Evolutionary conservation across 2,888 invertebrate species (phyloP), one percentile per base, ranked within the genome.

Genomic region (Tetropium fuscum): DNA sequence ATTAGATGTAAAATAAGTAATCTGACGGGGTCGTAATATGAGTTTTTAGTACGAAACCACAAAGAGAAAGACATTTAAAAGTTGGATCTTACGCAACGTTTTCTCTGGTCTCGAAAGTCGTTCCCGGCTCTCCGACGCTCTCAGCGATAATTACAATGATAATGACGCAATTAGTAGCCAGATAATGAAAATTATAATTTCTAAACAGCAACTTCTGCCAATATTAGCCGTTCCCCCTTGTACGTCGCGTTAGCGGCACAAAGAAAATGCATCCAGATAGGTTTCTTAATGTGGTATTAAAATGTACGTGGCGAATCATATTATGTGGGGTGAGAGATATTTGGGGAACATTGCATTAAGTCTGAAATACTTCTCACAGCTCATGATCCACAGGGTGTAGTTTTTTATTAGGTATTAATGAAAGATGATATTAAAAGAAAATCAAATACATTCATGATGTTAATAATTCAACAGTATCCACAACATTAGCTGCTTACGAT

Each of bases 161-260:
- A 76, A 77, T 74, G 75, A 65, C 66, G 74, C 72, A 74, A 76
- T 77, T 76, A 77, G 73, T 67, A 70, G 70, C 71, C 71, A 74
- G 76, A 76, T 77, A 76, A 77, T 75, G 73, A 70, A 75, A 76
- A 77, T 75, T 74, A 75, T 76, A 76, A 77, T 76, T 76, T 73
- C 69, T 63, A 66, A 60, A 66, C 63, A 60, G 66, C 57, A 58
- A 65, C 63, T 65, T 60, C 60, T 63, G 63, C 65, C 65, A 56
- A 65, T 65, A 65, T 64, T 58, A 64, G 60, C 43, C 58, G 55
- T 53, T 55, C 13, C 55, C 48, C 53, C 61, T 61, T 45, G 64
- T 66, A 64, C 62, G 58, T 58, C 58, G 53, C 51, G 48, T 63
- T 61, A 60, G 64, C 47, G 66, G 60, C 56, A 41, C 45, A 49